Base-by-base conservation (phyloP, 2,888 invertebrate genomes). In the Caradrina kadenii region DNA sequence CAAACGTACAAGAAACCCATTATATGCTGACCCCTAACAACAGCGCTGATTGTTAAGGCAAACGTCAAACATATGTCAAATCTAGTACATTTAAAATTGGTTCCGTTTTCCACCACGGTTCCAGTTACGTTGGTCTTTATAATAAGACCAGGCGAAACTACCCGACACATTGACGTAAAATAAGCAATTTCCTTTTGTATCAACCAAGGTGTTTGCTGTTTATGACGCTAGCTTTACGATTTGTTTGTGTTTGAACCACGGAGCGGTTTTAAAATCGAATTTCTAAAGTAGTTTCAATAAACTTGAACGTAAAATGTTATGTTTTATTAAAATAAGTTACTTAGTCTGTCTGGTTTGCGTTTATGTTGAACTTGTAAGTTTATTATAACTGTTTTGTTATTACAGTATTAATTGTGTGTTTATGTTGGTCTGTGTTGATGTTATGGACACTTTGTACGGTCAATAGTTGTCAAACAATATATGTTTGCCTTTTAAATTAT, bases 131-230 rank as follows among this genome's bases (percentile, higher is more conserved):
- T 76, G 73, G 75, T 31, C 5, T 22, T 5, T 83, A 90, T 92
- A 93, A 92, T 93, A 93, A 91, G 90, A 91, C 82, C 84, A 85
- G 86, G 87, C 81, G 89, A 89, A 91, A 91, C 87, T 88, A 88
- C 89, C 88, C 89, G 92, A 90, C 91, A 91, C 88, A 90, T 87
- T 86, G 89, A 93, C 93, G 92, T 95, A 94, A 94, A 95, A 94
- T 94, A 94, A 94, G 94, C 93, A 93, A 94, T 95, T 94, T 94
- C 94, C 93, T 93, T 92, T 94, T 93, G 93, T 93, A 93, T 93
- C 92, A 93, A 89, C 90, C 87, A 91, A 94, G 94, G 94, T 94
- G 94, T 91, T 88, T 90, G 87, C 81, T 90, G 90, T 94, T 94
- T 94, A 94, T 92, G 93, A 91, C 89, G 87, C 85, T 81, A 81